Percentiles rank a stretch among this genome's conserved stretches.
Conservation (phyloP, 2,888 invertebrate species). For the Agrypnus murinus region DNA sequence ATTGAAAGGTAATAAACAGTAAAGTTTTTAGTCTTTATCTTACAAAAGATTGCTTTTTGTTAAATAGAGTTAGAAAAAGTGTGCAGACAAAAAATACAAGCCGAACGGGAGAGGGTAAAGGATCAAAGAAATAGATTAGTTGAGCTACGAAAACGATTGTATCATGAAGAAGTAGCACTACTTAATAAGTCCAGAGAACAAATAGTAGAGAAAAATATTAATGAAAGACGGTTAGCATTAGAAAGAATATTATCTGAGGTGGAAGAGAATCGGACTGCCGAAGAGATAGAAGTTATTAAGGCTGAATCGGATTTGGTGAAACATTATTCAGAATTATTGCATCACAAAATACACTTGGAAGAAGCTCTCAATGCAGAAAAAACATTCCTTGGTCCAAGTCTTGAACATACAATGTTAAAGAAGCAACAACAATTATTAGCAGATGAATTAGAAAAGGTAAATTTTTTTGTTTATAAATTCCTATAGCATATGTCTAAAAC, state of each 20-base stretch:
- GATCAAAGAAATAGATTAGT: conserved; percentile 61
- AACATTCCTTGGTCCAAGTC: conserved; percentile 25
- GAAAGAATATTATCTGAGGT: conserved; percentile 57
- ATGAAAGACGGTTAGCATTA: conserved; percentile 52
- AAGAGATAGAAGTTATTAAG: conserved; percentile 53
- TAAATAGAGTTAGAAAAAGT: conserved; percentile 61
- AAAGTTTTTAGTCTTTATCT: conserved; percentile 6
- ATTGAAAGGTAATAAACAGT: conserved; percentile 47
- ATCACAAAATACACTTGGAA: conserved; percentile 61
- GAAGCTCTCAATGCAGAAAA: conserved; percentile 43
- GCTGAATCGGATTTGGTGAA: conserved; percentile 60
- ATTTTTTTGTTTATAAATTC: too few relatives aligned
- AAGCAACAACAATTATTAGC: conserved; percentile 55
- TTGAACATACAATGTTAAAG: conserved; percentile 41
- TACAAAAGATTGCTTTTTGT: conserved; percentile 4
- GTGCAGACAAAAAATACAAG: conserved; percentile 60
- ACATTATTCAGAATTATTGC: conserved; percentile 62
- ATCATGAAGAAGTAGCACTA: conserved; percentile 61
- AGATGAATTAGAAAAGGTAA: conserved; percentile 48
- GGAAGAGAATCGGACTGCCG: conserved; percentile 49
- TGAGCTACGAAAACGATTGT: conserved; percentile 58
- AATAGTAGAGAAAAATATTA: conserved; percentile 53
- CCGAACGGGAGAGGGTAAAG: conserved; percentile 58
- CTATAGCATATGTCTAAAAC: too few relatives aligned
- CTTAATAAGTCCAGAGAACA: conserved; percentile 57